phyloP scores from a whole-genome alignment of 2,113 vertebrate genomes.

The Ploceus nigricollis region DNA sequence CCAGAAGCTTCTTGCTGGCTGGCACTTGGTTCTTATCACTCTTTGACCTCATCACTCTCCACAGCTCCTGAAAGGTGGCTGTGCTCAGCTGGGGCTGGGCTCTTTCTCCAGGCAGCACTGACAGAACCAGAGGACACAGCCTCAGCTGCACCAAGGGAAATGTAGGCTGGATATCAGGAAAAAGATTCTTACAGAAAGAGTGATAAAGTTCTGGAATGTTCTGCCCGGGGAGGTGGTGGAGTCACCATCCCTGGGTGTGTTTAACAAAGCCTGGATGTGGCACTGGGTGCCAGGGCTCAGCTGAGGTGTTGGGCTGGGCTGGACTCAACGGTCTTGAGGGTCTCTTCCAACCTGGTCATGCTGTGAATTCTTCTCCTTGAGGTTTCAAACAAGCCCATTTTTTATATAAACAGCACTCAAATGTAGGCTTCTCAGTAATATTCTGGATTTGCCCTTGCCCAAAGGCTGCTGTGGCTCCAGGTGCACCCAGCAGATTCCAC shows the following conservation, averaged over 20 bases:
- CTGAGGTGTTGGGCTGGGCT: background rate
- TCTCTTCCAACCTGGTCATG: background rate
- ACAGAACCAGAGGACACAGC: background rate
- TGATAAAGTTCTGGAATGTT: background rate
- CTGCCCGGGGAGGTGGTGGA: no score
- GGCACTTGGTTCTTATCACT: background rate
- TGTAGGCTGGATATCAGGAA: background rate
- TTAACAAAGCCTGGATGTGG: background rate
- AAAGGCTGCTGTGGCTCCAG: background rate
- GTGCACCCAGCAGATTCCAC: background rate
- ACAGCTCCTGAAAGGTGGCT: background rate
- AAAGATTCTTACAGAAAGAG: background rate
- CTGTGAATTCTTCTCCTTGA: background rate
- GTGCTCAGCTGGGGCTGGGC: background rate
- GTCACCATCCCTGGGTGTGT: background rate
- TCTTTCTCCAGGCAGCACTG: background rate
- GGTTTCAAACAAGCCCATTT: background rate
- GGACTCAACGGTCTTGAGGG: background rate
- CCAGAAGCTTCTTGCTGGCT: background rate
- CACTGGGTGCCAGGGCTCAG: no score
- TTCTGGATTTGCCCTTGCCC: background rate
- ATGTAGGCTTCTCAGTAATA: rapidly evolving
- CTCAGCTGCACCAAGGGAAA: background rate
- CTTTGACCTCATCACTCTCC: background rate
- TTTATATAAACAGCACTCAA: rapidly evolving